phyloP scores from a whole-genome alignment of 2,888 invertebrate genomes.

The Pediacus dermestoides region DNA sequence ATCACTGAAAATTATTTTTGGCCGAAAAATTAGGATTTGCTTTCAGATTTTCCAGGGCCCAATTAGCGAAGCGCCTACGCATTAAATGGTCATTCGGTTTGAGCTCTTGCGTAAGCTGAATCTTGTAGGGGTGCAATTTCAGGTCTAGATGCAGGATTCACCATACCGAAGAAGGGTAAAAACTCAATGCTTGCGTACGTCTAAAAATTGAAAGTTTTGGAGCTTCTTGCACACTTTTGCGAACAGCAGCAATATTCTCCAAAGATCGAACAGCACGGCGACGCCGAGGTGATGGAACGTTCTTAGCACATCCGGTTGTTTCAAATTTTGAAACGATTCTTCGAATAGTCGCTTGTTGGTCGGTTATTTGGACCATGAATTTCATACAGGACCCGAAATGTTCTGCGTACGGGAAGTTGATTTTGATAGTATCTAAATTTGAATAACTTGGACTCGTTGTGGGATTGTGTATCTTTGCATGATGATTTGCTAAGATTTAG shows the following conservation, averaged over 20 bases:
- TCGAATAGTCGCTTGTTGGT: no score
- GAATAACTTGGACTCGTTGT: no score
- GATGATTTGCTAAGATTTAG: no score
- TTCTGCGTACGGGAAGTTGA: no score
- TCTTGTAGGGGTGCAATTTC: slow-evolving; percentile 25
- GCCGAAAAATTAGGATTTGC: slow-evolving; percentile 27
- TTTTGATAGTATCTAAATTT: no score
- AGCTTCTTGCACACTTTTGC: neutral
- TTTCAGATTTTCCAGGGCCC: slow-evolving; percentile 22
- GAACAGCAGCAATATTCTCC: slow-evolving; percentile 2
- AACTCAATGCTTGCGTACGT: slow-evolving; percentile 13
- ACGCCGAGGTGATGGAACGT: no score
- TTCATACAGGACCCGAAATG: no score
- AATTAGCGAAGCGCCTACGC: slow-evolving; percentile 23
- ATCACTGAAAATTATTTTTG: slow-evolving; percentile 9
- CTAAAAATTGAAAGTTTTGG: slow-evolving; percentile 1
- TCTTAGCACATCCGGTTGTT: no score
- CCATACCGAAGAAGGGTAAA: slow-evolving; percentile 3
- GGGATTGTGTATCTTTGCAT: no score
- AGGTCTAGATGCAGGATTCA: slow-evolving; percentile 21
- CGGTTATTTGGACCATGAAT: no score
- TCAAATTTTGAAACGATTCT: no score
- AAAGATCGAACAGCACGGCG: no score
- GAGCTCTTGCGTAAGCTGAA: slow-evolving; percentile 30
- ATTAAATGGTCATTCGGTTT: slow-evolving; percentile 30